Conservation (phyloP, 1,140 invertebrate genomes). For the Drosophila auraria region DNA sequence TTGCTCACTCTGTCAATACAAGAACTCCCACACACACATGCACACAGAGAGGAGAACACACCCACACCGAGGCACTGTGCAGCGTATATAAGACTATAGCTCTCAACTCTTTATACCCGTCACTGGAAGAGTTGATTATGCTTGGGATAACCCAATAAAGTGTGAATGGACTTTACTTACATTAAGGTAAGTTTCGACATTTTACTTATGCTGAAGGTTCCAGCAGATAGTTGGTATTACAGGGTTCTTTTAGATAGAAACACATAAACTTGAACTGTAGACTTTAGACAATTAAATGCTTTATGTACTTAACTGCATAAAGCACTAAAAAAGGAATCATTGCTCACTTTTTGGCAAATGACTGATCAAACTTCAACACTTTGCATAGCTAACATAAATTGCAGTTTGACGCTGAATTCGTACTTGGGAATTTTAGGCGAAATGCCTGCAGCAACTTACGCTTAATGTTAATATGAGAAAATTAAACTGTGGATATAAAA, state of each 20-base stretch:
- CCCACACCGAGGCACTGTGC: slow-evolving; percentile 12
- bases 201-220: too few relatives aligned
- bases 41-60: slow-evolving; percentile 12
- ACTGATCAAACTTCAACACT: too few relatives aligned
- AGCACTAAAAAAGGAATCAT: too few relatives aligned
- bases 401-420: background rate
- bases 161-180: background rate
- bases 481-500: too few relatives aligned
- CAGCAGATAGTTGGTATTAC: background rate
- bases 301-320: too few relatives aligned
- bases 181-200: too few relatives aligned
- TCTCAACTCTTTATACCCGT: slow-evolving; percentile 33
- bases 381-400: too few relatives aligned
- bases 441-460: too few relatives aligned
- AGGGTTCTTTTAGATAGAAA: background rate
- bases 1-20: slow-evolving; percentile 56
- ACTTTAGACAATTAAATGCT: too few relatives aligned
- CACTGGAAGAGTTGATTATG: slow-evolving; percentile 1
- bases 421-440: background rate
- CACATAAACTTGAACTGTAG: too few relatives aligned
- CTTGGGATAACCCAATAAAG: slow-evolving; percentile 8
- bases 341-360: too few relatives aligned
- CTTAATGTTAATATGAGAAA: too few relatives aligned
- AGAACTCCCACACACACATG: slow-evolving; percentile 58
- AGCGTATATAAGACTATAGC: slow-evolving; percentile 14